phyloP scores from a whole-genome alignment of 2,888 invertebrate species.

The Melanargia galathea region DNA sequence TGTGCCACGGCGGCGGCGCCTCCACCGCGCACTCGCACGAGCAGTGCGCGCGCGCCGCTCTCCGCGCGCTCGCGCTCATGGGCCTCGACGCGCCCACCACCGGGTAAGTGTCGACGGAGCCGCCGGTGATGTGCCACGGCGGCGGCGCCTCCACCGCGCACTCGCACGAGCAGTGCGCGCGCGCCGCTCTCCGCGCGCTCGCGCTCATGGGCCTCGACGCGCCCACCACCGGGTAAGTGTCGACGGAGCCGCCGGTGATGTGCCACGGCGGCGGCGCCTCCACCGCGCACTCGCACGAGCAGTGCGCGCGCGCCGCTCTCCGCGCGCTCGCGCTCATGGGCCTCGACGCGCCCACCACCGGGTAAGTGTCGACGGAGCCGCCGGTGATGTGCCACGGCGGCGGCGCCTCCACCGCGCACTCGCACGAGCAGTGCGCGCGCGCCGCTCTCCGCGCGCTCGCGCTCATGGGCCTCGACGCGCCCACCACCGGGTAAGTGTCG shows the following conservation, averaged over 20 bases:
- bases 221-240: constrained; percentile 72
- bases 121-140: constrained; percentile 97
- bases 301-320: constrained; percentile 91
- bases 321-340: constrained; percentile 92
- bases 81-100: constrained; percentile 85
- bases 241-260: constrained; percentile 95
- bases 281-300: constrained; percentile 93
- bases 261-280: constrained; percentile 96
- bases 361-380: constrained; percentile 90
- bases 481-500: constrained; percentile 77
- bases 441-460: constrained; percentile 91
- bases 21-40: constrained; percentile 94
- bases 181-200: constrained; percentile 90
- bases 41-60: constrained; percentile 90
- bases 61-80: constrained; percentile 91
- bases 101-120: constrained; percentile 88
- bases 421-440: constrained; percentile 93
- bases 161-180: constrained; percentile 93
- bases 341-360: constrained; percentile 82
- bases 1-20: constrained; percentile 96
- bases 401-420: constrained; percentile 92
- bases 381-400: constrained; percentile 97
- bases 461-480: constrained; percentile 90
- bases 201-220: constrained; percentile 91
- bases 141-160: constrained; percentile 93